Evolutionary conservation across 2,797 vertebrate genomes (phyloP).

Genomic region (Pogoniulus pusillus): DNA sequence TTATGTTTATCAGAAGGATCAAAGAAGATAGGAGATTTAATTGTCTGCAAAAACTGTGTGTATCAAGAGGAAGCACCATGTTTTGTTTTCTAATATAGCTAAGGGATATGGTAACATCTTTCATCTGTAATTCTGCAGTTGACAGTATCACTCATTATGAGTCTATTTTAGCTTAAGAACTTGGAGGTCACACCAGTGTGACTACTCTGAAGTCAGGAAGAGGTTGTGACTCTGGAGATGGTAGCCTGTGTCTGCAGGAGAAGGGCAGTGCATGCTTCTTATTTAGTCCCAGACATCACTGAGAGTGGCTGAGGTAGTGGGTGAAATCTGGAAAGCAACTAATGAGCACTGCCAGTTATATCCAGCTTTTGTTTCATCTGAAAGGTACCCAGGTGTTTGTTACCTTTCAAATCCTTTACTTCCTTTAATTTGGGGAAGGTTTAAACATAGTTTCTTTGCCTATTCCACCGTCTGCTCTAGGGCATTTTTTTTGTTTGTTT

Average conservation of each 20-base stretch:
- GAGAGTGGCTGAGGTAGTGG: rapidly evolving
- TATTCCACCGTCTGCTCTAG: not conserved
- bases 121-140: not conserved
- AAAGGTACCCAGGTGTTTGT: not conserved
- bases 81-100: not conserved
- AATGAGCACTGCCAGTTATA: not conserved
- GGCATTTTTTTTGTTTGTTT: not conserved
- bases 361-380: not conserved
- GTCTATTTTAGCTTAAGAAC: conserved; percentile 17
- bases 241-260: not conserved
- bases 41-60: not conserved
- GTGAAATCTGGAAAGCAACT: not conserved
- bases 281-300: rapidly evolving
- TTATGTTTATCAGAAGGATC: conserved; percentile 5
- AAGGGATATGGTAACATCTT: not conserved
- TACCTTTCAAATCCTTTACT: not conserved
- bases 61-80: not conserved
- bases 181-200: not conserved
- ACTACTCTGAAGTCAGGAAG: not conserved
- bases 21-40: not conserved
- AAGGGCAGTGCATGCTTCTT: rapidly evolving
- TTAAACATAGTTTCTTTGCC: not conserved
- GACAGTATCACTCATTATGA: not conserved
- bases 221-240: not conserved
- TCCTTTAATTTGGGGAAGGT: not conserved